Conservation (phyloP, 2,113 vertebrate species). For the Butorides virescens region DNA sequence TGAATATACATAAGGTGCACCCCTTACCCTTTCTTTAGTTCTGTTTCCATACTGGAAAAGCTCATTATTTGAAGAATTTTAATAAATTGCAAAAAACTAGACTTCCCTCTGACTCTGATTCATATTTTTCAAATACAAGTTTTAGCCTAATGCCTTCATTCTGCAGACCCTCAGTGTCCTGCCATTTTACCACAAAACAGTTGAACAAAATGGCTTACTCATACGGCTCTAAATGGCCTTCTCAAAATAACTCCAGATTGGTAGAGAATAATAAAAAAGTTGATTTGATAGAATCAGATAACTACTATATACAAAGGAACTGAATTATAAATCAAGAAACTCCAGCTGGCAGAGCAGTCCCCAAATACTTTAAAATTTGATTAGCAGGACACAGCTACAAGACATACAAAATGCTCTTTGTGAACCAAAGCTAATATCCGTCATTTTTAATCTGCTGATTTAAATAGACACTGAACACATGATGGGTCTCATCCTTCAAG, state of each 20-base stretch:
- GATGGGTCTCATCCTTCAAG: background rate
- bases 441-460: constrained; percentile 45
- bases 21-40: background rate
- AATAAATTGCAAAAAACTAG: background rate
- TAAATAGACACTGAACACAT: constrained; percentile 40
- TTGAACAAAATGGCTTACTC: background rate
- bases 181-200: background rate
- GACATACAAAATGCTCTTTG: constrained; percentile 38
- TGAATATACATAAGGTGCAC: background rate
- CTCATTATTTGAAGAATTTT: background rate
- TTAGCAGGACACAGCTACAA: constrained; percentile 10
- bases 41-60: background rate
- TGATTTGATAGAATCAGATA: background rate
- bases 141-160: background rate
- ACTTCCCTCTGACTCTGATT: background rate
- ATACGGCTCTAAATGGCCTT: background rate
- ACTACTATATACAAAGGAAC: background rate
- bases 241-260: background rate
- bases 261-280: background rate
- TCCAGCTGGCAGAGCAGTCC: constrained; percentile 23
- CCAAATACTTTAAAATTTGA: constrained; percentile 1
- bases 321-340: background rate
- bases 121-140: background rate
- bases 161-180: background rate
- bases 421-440: constrained; percentile 17